These are phyloP conservation scores for Tetrapedia diversipes DNA, from an alignment of 2,888 invertebrate genomes.

Conservation along the genomic window DNA sequence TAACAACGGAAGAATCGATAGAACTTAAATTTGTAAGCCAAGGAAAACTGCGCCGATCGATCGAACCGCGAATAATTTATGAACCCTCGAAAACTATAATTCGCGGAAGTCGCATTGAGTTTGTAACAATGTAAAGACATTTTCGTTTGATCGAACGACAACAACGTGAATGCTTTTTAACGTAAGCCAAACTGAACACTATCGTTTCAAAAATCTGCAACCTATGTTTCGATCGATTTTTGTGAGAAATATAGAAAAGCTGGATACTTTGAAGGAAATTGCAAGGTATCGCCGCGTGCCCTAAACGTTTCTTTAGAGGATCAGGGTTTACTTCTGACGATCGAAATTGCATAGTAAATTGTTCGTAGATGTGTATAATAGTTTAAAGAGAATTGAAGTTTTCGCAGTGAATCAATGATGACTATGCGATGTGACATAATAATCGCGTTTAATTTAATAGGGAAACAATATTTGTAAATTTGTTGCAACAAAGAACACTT, in stretches of 20 bases:
- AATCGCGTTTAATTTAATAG: neutral
- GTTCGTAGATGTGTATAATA: conserved; percentile 15
- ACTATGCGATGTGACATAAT: neutral
- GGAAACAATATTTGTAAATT: too few species aligned
- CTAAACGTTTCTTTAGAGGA: conserved; percentile 6
- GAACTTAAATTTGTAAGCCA: conserved; percentile 70
- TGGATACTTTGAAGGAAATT: neutral
- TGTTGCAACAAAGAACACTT: neutral
- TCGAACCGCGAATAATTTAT: conserved; percentile 24
- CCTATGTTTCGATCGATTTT: neutral
- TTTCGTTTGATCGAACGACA: neutral
- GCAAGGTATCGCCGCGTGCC: neutral
- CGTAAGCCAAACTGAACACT: neutral
- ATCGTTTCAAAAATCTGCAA: neutral
- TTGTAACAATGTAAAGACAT: neutral
- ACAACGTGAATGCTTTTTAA: neutral
- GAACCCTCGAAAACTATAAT: conserved; percentile 7
- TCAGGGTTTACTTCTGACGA: too few species aligned
- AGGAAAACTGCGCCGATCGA: conserved; percentile 64
- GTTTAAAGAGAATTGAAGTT: neutral
- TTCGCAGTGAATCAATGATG: conserved; percentile 6
- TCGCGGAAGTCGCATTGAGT: neutral
- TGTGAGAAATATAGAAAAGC: neutral
- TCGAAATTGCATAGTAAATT: neutral
- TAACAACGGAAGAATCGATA: conserved; percentile 72